These are phyloP conservation scores for Morone saxatilis DNA, from an alignment of 2,113 vertebrate genomes.

Conservation along the genomic window DNA sequence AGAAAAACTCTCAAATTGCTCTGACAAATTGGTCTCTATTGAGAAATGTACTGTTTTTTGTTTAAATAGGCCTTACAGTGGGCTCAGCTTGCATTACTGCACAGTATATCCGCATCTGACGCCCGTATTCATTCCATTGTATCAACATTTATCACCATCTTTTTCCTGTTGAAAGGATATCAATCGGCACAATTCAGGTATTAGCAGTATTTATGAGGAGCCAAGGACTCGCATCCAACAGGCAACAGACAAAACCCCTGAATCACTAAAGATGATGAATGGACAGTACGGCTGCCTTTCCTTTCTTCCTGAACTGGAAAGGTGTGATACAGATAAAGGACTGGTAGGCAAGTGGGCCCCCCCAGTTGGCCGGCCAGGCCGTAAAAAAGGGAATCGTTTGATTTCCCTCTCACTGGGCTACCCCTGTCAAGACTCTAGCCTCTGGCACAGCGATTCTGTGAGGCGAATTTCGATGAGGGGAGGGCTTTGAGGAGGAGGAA, in stretches of 20 bases:
- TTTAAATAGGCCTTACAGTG: not conserved
- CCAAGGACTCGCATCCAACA: constrained; percentile 27
- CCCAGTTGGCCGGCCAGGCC: constrained; percentile 11
- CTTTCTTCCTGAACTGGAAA: constrained; percentile 18
- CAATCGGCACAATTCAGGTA: constrained; percentile 17
- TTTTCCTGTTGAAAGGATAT: constrained; percentile 34
- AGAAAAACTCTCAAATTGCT: not conserved
- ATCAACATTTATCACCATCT: constrained; percentile 28
- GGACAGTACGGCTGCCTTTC: constrained; percentile 5
- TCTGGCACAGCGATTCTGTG: constrained; percentile 81
- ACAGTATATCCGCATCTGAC: constrained; percentile 12
- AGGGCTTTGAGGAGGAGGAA: constrained; percentile 83
- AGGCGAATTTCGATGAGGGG: constrained; percentile 87
- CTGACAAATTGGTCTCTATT: not conserved
- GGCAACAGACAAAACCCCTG: constrained; percentile 41
- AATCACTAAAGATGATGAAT: constrained; percentile 55
- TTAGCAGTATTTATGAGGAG: constrained; percentile 50
- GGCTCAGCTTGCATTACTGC: not conserved
- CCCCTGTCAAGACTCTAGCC: constrained; percentile 80
- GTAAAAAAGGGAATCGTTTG: constrained; percentile 73
- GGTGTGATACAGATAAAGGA: constrained; percentile 51
- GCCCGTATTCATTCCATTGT: constrained; percentile 5
- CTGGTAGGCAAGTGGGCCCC: constrained; percentile 38
- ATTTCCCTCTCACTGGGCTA: constrained; percentile 75
- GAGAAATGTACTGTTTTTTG: not conserved